Base-by-base conservation (phyloP, 1,140 invertebrate species). In the Drosophila carrolli region DNA sequence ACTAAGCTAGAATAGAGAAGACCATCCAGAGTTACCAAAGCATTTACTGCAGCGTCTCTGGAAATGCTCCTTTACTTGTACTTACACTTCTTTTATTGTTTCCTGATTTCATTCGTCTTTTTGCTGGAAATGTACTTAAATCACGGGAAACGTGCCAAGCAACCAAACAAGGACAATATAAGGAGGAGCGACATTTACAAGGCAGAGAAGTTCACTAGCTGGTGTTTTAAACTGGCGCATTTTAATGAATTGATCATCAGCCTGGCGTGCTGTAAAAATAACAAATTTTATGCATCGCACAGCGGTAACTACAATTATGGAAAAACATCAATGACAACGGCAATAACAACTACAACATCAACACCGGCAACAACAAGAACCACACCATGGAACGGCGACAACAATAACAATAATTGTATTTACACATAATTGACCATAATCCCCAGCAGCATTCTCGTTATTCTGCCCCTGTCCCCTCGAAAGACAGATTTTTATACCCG, bases 401-500 rank as follows among this genome's bases (percentile, higher is more conserved):
- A 88, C 83, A 86, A 88, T 86, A 89, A 88, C 78, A 89, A 88
- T 83, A 83, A 88, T 88, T 79, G 65, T 77, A 84, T 89, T 89
- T 89, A 89, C 85, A 89, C 84, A 78, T 89, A 89, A 89, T 89
- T 89, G 84, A 89, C 84, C 73, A 89, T 89, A 89, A 89, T 89
- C 75, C 80, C 74, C 77, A 89, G 77, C 65, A 78, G 75, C 61
- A 68, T 57, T 19, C 58, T 38, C 47, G 35, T 37, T 57, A 44
- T 51, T 60, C 13, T 14, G 16, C 7, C 40, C 14, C 35, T 16
- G 23, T 13, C 9, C 63, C 41, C 40, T 35, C 19, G 16, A 35
- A 48, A 14, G 11, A 71, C 37, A 71, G 67, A 71, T 71, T 71
- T 71, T 62, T 66, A 11, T 43, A 43, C 56, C 56, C 60, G 14